Conservation (phyloP, 1,140 invertebrate genomes). For the Scaptomyza hsui region DNA sequence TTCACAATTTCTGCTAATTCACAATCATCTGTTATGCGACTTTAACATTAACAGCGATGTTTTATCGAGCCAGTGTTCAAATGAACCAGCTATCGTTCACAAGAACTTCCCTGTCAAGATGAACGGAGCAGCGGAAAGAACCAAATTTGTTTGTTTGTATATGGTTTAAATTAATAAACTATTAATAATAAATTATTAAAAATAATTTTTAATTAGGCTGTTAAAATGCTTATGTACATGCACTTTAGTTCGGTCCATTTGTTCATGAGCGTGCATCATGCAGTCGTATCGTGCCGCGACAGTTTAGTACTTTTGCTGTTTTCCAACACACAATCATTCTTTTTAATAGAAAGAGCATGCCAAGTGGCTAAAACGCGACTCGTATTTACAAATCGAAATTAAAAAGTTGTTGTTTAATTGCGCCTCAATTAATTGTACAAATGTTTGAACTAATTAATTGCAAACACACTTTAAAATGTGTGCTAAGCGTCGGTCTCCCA, state of each 20-base stretch:
- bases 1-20: no score
- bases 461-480: not conserved
- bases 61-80: no score
- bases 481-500: not conserved
- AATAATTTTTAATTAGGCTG: no score
- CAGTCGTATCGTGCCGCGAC: not conserved
- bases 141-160: no score
- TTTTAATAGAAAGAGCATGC: slow-evolving; percentile 28
- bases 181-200: no score
- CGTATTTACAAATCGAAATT: slow-evolving; percentile 23
- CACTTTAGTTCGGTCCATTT: not conserved
- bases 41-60: no score
- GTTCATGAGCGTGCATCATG: not conserved
- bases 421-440: slow-evolving; percentile 2
- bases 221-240: no score
- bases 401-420: not conserved
- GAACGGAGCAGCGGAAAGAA: no score
- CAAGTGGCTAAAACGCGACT: slow-evolving; percentile 26
- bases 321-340: slow-evolving; percentile 5
- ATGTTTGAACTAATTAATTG: not conserved
- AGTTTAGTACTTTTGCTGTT: not conserved
- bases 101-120: no score
- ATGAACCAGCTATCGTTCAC: no score
- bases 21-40: no score
- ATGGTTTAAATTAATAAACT: no score